These are phyloP conservation scores for Helicoverpa zea DNA, from an alignment of 1,140 invertebrate species.

Conservation along the genomic window DNA sequence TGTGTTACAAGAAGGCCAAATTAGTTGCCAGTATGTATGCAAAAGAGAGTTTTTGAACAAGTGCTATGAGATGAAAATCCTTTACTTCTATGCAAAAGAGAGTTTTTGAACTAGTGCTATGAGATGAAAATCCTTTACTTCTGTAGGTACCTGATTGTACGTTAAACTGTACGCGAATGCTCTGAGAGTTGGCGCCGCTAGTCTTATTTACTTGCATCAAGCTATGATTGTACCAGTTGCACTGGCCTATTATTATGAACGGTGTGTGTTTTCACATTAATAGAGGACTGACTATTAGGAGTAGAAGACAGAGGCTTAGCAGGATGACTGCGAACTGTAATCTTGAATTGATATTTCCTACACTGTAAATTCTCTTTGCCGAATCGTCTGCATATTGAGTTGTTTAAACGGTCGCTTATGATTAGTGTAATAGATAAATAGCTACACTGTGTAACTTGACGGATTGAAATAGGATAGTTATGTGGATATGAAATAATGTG, in stretches of 20 bases:
- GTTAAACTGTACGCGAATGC: background rate
- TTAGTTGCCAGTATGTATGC: background rate
- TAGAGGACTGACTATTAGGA: conserved; percentile 33
- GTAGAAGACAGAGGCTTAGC: conserved; percentile 22
- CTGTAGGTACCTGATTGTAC: conserved; percentile 25
- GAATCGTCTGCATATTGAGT: background rate
- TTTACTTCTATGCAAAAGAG: background rate
- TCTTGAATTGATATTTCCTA: conserved; percentile 4
- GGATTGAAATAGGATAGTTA: too few relatives aligned
- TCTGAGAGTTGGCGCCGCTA: conserved; percentile 9
- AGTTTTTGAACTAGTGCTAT: background rate
- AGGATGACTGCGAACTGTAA: conserved; percentile 9
- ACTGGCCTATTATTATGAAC: conserved; percentile 16
- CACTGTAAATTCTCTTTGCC: background rate
- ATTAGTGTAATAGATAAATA: too few relatives aligned
- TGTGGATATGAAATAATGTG: too few relatives aligned
- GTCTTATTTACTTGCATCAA: conserved; percentile 27
- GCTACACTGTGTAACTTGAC: too few relatives aligned
- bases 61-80: background rate
- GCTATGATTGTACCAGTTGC: conserved; percentile 25
- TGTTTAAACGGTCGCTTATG: conserved; percentile 4
- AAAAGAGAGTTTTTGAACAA: background rate
- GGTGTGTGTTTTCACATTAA: conserved; percentile 30
- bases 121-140: background rate
- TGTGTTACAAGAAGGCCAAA: background rate